Evolutionary conservation across 2,888 invertebrate species (phyloP).

Genomic region (Lasioglossum lativentre): DNA sequence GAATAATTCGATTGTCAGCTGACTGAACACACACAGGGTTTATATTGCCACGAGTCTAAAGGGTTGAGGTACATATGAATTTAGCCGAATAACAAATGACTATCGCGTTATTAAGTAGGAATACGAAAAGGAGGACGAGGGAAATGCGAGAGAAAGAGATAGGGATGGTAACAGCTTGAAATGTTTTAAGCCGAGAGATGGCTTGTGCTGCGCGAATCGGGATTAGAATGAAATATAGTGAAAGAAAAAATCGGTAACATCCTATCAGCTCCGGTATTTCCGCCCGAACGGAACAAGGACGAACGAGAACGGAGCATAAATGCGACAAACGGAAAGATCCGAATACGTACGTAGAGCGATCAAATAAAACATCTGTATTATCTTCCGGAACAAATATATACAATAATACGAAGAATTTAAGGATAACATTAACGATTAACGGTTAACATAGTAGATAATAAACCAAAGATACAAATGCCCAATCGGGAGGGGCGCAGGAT

Average conservation of each 20-base stretch:
- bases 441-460: slow-evolving; percentile 35
- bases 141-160: neutral
- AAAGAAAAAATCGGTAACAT: slow-evolving; percentile 20
- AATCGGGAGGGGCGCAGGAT: slow-evolving; percentile 37
- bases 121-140: neutral
- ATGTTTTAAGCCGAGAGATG: slow-evolving; percentile 2
- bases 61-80: neutral
- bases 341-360: slow-evolving; percentile 56
- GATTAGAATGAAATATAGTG: slow-evolving; percentile 7
- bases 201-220: slow-evolving; percentile 45
- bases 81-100: neutral
- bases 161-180: neutral
- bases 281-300: slow-evolving; percentile 30
- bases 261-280: slow-evolving; percentile 37
- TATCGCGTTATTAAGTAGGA: neutral
- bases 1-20: neutral
- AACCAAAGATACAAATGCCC: slow-evolving; percentile 23
- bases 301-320: slow-evolving; percentile 44
- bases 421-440: slow-evolving; percentile 57
- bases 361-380: slow-evolving; percentile 46
- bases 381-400: slow-evolving; percentile 61
- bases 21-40: neutral
- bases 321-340: slow-evolving; percentile 45
- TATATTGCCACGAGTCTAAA: neutral
- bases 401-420: slow-evolving; percentile 75